Evolutionary conservation across 2,888 invertebrate genomes (phyloP), one percentile per base, ranked within the genome.

Genomic region (Vanessa cardui): DNA sequence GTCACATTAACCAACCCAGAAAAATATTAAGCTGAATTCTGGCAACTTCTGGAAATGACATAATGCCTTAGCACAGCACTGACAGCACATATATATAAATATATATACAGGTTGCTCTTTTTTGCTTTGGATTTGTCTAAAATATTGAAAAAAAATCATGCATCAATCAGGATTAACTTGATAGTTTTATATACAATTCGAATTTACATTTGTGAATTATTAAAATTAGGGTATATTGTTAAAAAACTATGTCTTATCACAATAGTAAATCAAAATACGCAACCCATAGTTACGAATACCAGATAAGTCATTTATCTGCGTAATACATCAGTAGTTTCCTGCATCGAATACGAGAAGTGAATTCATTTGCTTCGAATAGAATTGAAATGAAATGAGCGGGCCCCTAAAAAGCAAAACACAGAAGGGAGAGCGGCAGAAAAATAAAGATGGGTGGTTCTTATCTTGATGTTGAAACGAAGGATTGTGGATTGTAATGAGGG

Each of bases 401-500:
- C 83, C 87, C 87, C 85, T 80, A 81, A 85, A 84, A 84, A 84
- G 79, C 79, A 80, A 82, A 86, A 84, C 77, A 83, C 78, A 80
- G 80, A 74, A 83, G 84, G 83, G 86, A 76, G 82, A 77, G 77
- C 78, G 79, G 79, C 72, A 80, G 85, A 84, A 88, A 87, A 86
- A 87, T 88, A 87, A 86, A 87, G 86, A 88, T 87, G 87, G 88
- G 83, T 83, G 83, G 78, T 83, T 80, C 87, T 90, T 90, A 91
- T 92, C 91, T 88, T 86, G 91, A 92, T 92, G 89, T 86, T 85
- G 86, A 83, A 88, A 82, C 80, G 84, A 84, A 86, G 89, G 86
- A 87, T 87, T 89, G 88, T 88, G 85, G 86, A 89, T 86, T 85
- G 89, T 88, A 88, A 89, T 87, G 83, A 88, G 86, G 87, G 90